These are phyloP conservation scores for Passer domesticus DNA, from an alignment of 2,113 vertebrate species.

Conservation along the genomic window DNA sequence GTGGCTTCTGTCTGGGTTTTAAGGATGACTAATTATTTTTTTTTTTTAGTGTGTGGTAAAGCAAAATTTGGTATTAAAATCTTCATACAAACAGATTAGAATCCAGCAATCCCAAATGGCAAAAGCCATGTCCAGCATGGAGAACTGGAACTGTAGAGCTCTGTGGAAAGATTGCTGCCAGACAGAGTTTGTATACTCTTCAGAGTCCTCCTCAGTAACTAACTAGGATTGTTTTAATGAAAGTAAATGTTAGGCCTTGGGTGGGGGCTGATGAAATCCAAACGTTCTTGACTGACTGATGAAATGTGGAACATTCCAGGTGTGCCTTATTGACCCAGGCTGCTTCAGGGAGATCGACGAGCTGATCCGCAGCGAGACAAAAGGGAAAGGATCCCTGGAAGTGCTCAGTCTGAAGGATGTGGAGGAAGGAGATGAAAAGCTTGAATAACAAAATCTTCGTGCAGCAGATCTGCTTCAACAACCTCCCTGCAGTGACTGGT, in stretches of 20 bases:
- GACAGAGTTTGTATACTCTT: not conserved
- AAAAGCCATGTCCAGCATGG: not conserved
- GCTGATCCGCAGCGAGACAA: conserved; percentile 92
- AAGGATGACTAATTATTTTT: not conserved
- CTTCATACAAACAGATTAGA: not conserved
- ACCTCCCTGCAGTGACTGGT: not conserved
- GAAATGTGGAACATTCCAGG: conserved; percentile 70
- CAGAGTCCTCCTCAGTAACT: not conserved
- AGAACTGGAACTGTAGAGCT: not conserved
- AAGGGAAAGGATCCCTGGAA: conserved; percentile 89
- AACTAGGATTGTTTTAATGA: too few species aligned
- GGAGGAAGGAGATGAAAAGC: conserved; percentile 94
- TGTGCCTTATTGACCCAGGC: conserved; percentile 93
- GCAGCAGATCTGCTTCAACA: not conserved
- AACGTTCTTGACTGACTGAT: not conserved
- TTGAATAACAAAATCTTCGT: conserved; percentile 71
- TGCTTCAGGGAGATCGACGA: conserved; percentile 98
- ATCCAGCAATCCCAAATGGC: not conserved
- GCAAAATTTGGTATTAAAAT: not conserved
- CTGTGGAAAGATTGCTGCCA: not conserved
- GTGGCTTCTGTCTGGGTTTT: not conserved
- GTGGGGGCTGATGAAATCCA: not conserved
- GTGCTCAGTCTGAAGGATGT: conserved; percentile 94
- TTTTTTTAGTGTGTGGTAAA: not conserved
- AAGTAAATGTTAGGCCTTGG: not conserved